Evolutionary conservation across 2,888 invertebrate species (phyloP).

Genomic region (Parnassius smintheus): DNA sequence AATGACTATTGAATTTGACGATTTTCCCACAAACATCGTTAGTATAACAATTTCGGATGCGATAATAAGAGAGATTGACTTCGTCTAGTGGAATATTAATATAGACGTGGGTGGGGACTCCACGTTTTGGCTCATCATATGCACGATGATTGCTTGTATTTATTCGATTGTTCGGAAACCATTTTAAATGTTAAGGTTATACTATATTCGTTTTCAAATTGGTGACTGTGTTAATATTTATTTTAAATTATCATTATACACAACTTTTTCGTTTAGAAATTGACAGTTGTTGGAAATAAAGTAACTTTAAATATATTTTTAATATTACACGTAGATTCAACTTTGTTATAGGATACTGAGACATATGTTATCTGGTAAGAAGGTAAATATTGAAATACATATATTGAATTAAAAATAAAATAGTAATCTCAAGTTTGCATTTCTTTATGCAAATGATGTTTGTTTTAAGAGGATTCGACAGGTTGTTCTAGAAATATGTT

Average conservation of each 20-base stretch:
- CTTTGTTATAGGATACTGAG: too few species aligned
- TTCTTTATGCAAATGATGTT: too few species aligned
- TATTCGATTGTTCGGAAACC: constrained; percentile 10
- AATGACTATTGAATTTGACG: constrained; percentile 6
- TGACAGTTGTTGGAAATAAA: not conserved
- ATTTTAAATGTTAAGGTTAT: constrained; percentile 12
- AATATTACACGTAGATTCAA: too few species aligned
- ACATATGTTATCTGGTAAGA: too few species aligned
- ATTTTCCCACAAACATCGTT: constrained; percentile 60
- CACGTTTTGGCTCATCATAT: constrained; percentile 2
- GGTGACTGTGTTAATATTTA: constrained; percentile 9
- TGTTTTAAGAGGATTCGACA: too few species aligned
- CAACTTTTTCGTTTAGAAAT: constrained; percentile 11
- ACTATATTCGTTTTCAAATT: constrained; percentile 10
- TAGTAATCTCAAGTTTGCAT: too few species aligned
- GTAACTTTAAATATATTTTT: too few species aligned
- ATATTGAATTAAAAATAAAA: too few species aligned
- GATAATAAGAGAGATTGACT: constrained; percentile 61
- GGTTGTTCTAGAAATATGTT: too few species aligned
- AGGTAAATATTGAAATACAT: too few species aligned
- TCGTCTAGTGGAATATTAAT: constrained; percentile 54
- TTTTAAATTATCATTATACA: constrained; percentile 11
- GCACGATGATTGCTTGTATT: constrained; percentile 18
- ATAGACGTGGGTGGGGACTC: constrained; percentile 54
- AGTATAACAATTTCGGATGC: constrained; percentile 47